phyloP scores from a whole-genome alignment of 2,797 vertebrate genomes.

The Astyanax mexicanus region DNA sequence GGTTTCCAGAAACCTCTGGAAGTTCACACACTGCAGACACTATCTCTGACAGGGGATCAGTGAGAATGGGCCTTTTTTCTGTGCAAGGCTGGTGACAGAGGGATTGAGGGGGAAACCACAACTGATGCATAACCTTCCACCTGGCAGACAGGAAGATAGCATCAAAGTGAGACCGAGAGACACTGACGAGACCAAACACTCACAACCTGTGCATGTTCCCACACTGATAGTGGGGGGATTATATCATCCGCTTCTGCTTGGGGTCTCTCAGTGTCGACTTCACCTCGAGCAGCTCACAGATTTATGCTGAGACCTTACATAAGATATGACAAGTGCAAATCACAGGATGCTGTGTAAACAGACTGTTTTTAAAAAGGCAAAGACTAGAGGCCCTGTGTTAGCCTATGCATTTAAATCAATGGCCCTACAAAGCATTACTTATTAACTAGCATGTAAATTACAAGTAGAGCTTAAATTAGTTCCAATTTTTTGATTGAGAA shows the following conservation, averaged over 20 bases:
- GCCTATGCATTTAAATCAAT: neutral
- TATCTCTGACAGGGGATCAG: conserved; percentile 21
- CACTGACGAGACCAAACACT: neutral
- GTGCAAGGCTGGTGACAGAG: neutral
- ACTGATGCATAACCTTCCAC: conserved; percentile 15
- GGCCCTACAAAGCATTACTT: too few relatives aligned
- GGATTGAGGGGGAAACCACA: neutral
- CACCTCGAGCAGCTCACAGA: neutral
- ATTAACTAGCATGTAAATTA: too few relatives aligned
- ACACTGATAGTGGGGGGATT: conserved; percentile 6
- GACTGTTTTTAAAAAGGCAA: too few relatives aligned
- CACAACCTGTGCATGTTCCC: neutral
- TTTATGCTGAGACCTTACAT: neutral
- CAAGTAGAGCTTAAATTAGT: neutral
- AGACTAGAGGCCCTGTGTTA: too few relatives aligned
- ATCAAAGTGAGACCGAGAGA: conserved; percentile 6
- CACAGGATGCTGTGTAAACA: neutral
- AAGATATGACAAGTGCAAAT: neutral
- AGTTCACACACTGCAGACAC: conserved; percentile 5
- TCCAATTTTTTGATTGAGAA: too few relatives aligned
- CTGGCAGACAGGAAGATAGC: conserved; percentile 2
- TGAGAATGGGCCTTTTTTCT: neutral
- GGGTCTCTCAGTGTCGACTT: neutral
- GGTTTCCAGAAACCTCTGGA: conserved; percentile 15
- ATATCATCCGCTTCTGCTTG: conserved; percentile 10